phyloP scores from a whole-genome alignment of 64 coral and sea anemone genomes.

The Orbicella faveolata region DNA sequence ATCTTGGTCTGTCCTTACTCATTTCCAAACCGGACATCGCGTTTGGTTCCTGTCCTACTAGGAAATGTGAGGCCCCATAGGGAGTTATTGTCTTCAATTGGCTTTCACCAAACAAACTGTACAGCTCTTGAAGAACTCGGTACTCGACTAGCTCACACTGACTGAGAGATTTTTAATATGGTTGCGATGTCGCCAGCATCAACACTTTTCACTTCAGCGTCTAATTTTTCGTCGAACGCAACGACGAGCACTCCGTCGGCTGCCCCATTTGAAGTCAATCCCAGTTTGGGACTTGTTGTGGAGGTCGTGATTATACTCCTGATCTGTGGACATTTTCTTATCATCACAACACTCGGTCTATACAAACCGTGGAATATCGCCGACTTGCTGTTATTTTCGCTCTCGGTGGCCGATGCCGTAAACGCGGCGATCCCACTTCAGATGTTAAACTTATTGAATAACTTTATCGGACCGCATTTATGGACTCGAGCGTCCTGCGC shows the following conservation, averaged over 20 bases:
- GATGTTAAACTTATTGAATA: constrained; percentile 79
- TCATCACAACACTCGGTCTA: constrained; percentile 65
- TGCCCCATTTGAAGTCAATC: not conserved
- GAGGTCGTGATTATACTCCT: constrained; percentile 64
- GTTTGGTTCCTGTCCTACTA: not conserved
- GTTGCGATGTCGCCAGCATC: not conserved
- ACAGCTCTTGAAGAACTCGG: not conserved
- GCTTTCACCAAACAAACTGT: not conserved
- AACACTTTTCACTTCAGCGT: not conserved
- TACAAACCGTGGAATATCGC: constrained; percentile 89
- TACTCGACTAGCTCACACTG: not conserved
- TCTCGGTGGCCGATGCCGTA: constrained; percentile 76
- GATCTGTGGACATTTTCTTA: constrained; percentile 71
- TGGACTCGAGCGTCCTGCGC: constrained; percentile 69
- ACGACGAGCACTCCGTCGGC: not conserved
- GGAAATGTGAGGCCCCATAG: not conserved
- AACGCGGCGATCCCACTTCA: constrained; percentile 78
- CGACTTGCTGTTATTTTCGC: constrained; percentile 75
- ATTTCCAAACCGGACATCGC: not conserved
- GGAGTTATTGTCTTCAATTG: not conserved
- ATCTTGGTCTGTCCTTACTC: not conserved
- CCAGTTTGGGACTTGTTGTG: constrained; percentile 61
- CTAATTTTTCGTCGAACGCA: not conserved
- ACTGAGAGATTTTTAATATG: not conserved
- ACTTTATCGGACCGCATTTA: constrained; percentile 69